A percentile compares a stretch with the other conserved stretches of the same genome.
Conservation (phyloP, 2,888 invertebrate genomes). For the Dynastes tityus region DNA sequence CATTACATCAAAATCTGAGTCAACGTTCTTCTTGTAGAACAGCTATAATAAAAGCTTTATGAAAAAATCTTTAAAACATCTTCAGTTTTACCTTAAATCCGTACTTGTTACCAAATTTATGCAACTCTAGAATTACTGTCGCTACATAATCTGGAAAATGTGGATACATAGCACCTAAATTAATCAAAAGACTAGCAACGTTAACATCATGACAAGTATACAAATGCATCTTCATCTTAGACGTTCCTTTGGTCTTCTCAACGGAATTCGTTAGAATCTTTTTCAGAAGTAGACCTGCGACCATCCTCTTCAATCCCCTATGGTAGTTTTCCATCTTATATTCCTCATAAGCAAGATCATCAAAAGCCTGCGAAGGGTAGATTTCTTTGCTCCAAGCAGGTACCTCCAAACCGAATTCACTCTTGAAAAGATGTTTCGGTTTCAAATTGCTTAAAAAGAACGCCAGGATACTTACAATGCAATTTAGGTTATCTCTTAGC, state of each 20-base stretch:
- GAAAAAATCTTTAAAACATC: background rate
- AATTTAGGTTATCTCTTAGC: constrained; percentile 10
- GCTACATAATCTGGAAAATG: constrained; percentile 33
- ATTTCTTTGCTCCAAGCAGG: constrained; percentile 83
- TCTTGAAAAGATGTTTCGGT: constrained; percentile 60
- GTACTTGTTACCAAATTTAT: constrained; percentile 29
- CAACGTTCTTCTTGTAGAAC: constrained; percentile 6
- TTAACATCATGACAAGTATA: constrained; percentile 90
- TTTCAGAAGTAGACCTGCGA: constrained; percentile 24
- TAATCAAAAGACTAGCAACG: constrained; percentile 82
- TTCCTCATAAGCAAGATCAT: constrained; percentile 78
- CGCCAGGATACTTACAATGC: constrained; percentile 17
- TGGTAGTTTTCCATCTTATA: constrained; percentile 82
- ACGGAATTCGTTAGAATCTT: constrained; percentile 79
- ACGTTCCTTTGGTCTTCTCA: constrained; percentile 75
- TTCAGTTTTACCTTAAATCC: constrained; percentile 37
- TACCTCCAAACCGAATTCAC: constrained; percentile 76
- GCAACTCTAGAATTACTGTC: constrained; percentile 25
- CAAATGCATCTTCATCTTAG: constrained; percentile 74
- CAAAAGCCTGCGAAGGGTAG: constrained; percentile 78
- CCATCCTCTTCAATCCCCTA: constrained; percentile 74
- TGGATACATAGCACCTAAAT: constrained; percentile 78
- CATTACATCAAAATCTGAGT: background rate
- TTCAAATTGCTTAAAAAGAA: background rate
- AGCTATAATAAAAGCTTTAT: background rate